Evolutionary conservation across 2,113 vertebrate species (phyloP), one percentile per base, ranked within the genome.

Genomic region (Heloderma charlesbogerti): DNA sequence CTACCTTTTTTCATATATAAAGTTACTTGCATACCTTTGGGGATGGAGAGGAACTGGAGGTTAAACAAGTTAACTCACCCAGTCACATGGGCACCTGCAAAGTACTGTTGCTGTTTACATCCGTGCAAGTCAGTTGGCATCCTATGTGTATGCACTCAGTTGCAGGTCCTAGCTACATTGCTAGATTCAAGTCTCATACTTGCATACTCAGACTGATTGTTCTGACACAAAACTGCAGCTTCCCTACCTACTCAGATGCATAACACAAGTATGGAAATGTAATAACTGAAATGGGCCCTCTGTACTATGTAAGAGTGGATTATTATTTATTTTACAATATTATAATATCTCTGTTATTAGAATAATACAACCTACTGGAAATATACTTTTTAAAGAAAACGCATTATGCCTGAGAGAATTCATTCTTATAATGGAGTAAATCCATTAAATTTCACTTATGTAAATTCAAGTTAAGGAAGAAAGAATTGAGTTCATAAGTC

Each of bases 301-400:
- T 54, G 16, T 80, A 48, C 48, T 29, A 29, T 20, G 9, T 63
- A 37, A 83, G 57, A 43, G 25, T 80, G 29, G 29, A 80, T 45
- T 15, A 31, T 10, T 80, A 51, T 34, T 45, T 45, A 78, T 20
- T 78, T 40, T 51, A 51, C 4, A 51, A 51, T 51, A 51, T 67
- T 60, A 40, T 43, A 60, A 40, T 87, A 31, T 60, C 16, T 48
- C 77, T 37, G n/a, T 48, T 88, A 57, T 88, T 79, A 86, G 25
- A 37, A 6, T 1, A 31, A 37, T 71, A 86, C 54, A 88, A 69
- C 51, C 34, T 78, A 88, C 75, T 29, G 88, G 77, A 37, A 77
- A 29, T 15, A 2, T 3, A 25, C 54, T 96, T 92, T 93, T 25
- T 79, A 84, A 40, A 48, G 75, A 5, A 1, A 18, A 0, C 67